Evolutionary conservation across 2,797 vertebrate genomes (phyloP), one percentile per base, ranked within the genome.

Genomic region (Poeciliopsis paucimaculata): DNA sequence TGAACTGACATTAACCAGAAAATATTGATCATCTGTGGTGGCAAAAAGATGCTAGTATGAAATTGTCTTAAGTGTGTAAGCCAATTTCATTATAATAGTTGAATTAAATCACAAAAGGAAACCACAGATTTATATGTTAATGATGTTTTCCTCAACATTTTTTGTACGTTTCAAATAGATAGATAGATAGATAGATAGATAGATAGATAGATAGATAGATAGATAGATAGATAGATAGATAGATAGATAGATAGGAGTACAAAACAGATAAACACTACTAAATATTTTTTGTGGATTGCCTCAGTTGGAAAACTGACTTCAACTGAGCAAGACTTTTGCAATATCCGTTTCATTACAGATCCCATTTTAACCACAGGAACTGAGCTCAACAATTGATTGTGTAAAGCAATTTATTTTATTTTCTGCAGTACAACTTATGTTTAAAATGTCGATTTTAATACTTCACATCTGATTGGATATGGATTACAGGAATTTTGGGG

Each of bases 1-100:
- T 78, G 60, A 41, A 43, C 6, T 4, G 45, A 62, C 78, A 70
- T 62, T 77, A 83, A 80, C 60, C 13, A 26, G 73, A 79, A 77
- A 73, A 73, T 82, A 84, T 74, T 49, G 78, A 87, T 86, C 57
- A 74, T 82, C 78, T 28, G 71, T 75, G 55, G 73, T 76, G 36
- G 34, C 4, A 51, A 76, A 86, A 66, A 26, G n/a, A 72, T 76
- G 75, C 76, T 80, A 76, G 46, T 26, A 46, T 68, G 31, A 79
- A 82, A 64, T 3, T 64, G n/a, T 15, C 15, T 3, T 34, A 62
- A 18, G 60, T 34, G 71, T 60, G 36, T 34, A 18, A 79, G 64
- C 39, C 39, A 41, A 41, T 41, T 41, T 41, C 39, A 41, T 41
- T 41, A 41, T 41, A 77, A 64, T 86, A 72, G 84, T 89, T 80